Evolutionary conservation across 2,888 invertebrate genomes (phyloP).

Genomic region (Drosophila seclusa): DNA sequence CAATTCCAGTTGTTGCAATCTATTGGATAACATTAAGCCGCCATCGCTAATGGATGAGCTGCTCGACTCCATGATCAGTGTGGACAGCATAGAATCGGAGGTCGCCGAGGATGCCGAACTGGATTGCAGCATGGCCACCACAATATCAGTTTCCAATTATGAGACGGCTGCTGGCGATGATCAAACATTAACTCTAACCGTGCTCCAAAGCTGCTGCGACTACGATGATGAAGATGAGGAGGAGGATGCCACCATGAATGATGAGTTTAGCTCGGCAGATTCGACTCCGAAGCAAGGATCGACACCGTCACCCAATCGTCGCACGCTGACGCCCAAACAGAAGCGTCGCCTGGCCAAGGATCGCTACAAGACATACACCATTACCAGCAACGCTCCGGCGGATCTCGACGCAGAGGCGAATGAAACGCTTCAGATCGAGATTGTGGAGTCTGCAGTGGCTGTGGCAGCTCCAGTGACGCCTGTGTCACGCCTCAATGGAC

Average conservation of each 20-base stretch:
- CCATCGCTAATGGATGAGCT: conserved; percentile 92
- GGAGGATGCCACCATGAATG: conserved; percentile 86
- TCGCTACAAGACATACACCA: conserved; percentile 93
- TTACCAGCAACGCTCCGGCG: conserved; percentile 84
- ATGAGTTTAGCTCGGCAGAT: conserved; percentile 89
- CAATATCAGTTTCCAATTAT: conserved; percentile 84
- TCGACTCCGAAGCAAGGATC: conserved; percentile 89
- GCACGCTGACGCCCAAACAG: conserved; percentile 90
- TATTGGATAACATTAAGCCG: conserved; percentile 92
- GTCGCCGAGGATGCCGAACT: conserved; percentile 89
- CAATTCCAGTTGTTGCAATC: conserved; percentile 87
- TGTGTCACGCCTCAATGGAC: conserved; percentile 53
- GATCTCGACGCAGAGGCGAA: conserved; percentile 61
- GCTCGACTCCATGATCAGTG: conserved; percentile 92
- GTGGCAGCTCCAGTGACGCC: conserved; percentile 23
- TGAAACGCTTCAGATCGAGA: conserved; percentile 83
- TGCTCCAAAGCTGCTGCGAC: conserved; percentile 86
- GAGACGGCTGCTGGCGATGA: conserved; percentile 87
- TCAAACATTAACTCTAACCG: conserved; percentile 85
- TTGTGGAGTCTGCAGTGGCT: conserved; percentile 82
- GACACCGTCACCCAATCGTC: conserved; percentile 71
- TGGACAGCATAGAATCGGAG: conserved; percentile 93
- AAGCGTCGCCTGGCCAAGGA: conserved; percentile 91
- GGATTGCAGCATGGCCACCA: conserved; percentile 82
- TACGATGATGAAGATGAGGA: conserved; percentile 83